Conservation (phyloP, 2,888 invertebrate species). For the Eupithecia tripunctaria region DNA sequence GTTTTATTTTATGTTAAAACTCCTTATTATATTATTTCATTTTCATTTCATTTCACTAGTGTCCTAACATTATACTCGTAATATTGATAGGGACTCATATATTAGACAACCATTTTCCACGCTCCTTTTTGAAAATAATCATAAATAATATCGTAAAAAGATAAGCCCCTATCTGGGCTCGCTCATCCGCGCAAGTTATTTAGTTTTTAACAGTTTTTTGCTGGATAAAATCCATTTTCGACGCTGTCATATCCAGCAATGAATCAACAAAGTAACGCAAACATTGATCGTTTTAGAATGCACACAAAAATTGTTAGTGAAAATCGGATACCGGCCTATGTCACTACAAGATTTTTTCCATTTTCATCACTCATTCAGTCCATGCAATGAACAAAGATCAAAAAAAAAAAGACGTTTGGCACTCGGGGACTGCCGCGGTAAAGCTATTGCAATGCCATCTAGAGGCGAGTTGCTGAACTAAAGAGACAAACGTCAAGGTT, state of each 20-base stretch:
- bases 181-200: neutral
- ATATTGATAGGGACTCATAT: too few relatives aligned
- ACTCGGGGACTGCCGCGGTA: too few relatives aligned
- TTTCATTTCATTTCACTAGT: too few relatives aligned
- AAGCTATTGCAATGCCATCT: too few relatives aligned
- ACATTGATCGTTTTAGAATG: neutral
- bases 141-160: neutral
- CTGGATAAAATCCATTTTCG: neutral
- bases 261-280: constrained; percentile 7
- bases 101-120: neutral
- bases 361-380: too few relatives aligned
- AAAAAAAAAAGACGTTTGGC: too few relatives aligned
- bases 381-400: too few relatives aligned
- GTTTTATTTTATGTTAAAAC: too few relatives aligned
- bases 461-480: too few relatives aligned
- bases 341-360: neutral
- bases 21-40: too few relatives aligned
- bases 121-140: neutral
- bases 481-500: too few relatives aligned
- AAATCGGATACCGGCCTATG: neutral
- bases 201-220: neutral
- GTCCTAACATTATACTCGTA: too few relatives aligned
- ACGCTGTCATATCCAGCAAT: neutral
- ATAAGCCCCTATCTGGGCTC: neutral
- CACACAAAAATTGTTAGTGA: neutral